A percentile compares a stretch with the other conserved stretches of the same genome.
These are phyloP conservation scores for Odontomachus brunneus DNA, from an alignment of 1,140 invertebrate species.

Conservation along the genomic window DNA sequence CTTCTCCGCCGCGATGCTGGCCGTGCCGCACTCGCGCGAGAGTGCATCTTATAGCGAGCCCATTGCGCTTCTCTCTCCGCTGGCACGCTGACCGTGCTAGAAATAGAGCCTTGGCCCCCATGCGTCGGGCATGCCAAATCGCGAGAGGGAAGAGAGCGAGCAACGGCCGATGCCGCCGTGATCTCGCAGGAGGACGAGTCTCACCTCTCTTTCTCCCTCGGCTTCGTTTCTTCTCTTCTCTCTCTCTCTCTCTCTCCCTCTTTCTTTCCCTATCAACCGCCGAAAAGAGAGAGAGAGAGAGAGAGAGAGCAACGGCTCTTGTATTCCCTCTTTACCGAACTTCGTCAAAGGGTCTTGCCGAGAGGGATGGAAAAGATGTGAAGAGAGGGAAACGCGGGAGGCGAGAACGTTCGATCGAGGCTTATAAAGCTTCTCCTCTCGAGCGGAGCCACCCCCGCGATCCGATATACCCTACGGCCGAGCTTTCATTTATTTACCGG, in stretches of 20 bases:
- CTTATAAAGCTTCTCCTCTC: slow-evolving; percentile 28
- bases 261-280: no score
- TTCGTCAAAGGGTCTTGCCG: slow-evolving; percentile 1
- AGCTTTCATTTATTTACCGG: slow-evolving; percentile 53
- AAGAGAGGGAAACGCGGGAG: neutral
- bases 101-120: slow-evolving; percentile 69
- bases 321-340: neutral
- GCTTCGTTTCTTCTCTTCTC: neutral
- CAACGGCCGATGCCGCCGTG: neutral
- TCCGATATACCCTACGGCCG: slow-evolving; percentile 27
- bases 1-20: slow-evolving; percentile 31
- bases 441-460: slow-evolving; percentile 17
- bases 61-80: slow-evolving; percentile 68
- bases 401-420: slow-evolving; percentile 44
- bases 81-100: slow-evolving; percentile 70
- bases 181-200: neutral
- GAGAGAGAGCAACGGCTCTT: no score
- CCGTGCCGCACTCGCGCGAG: no score
- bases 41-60: slow-evolving; percentile 66
- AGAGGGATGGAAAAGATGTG: neutral
- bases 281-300: no score
- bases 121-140: slow-evolving; percentile 53
- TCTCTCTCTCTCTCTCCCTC: no score
- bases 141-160: slow-evolving; percentile 12
- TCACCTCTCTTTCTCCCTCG: no score